Evolutionary conservation across 2,797 vertebrate species (phyloP).

Genomic region (Lerista edwardsae): DNA sequence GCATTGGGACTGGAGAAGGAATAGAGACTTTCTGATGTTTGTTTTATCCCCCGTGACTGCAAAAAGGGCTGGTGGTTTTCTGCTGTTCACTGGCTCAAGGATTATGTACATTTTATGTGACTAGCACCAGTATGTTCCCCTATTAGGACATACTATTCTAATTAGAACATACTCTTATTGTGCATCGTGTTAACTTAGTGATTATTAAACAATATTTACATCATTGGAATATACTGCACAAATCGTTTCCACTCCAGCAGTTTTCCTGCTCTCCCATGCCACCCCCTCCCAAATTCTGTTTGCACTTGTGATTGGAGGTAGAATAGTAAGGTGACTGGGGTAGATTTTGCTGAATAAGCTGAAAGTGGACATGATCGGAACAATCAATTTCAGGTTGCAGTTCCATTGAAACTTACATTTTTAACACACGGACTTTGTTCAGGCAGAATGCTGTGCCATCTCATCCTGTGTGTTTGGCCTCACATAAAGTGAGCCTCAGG

Average conservation of each 20-base stretch:
- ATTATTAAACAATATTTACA: not conserved
- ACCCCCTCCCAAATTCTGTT: not conserved
- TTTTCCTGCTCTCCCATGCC: not conserved
- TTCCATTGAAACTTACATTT: not conserved
- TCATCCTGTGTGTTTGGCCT: no score
- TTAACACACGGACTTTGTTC: not conserved
- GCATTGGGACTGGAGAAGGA: not conserved
- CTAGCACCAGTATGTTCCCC: not conserved
- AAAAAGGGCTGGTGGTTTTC: not conserved
- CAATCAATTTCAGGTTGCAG: not conserved
- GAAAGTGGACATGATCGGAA: not conserved
- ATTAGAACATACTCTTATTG: no score
- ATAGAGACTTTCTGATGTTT: conserved; percentile 17
- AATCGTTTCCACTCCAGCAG: not conserved
- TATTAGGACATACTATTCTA: no score
- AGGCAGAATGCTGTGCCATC: no score
- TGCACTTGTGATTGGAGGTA: not conserved
- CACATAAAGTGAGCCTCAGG: no score
- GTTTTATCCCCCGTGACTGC: not conserved
- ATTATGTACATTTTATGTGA: not conserved
- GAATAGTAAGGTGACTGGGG: not conserved
- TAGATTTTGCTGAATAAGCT: not conserved
- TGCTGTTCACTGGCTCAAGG: not conserved
- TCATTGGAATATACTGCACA: not conserved
- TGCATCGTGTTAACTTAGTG: not conserved